These are phyloP conservation scores for Mylabris sibirica DNA, from an alignment of 2,888 invertebrate species.

Conservation along the genomic window DNA sequence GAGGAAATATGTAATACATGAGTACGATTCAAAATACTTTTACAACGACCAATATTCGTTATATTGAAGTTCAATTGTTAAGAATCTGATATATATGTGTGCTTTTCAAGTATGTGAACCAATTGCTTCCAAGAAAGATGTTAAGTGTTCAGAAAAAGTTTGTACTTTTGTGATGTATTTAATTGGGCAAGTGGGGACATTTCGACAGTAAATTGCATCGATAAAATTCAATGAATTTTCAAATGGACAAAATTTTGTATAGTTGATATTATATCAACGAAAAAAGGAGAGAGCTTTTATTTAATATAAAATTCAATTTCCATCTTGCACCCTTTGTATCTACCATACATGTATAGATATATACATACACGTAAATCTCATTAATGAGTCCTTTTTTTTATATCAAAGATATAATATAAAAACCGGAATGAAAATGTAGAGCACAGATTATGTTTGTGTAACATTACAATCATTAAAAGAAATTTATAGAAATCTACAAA, in stretches of 20 bases:
- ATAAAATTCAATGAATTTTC: conserved; percentile 8
- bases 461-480: background rate
- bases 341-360: too few relatives aligned
- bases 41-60: conserved; percentile 30
- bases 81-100: background rate
- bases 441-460: background rate
- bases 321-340: background rate
- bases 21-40: background rate
- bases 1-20: conserved; percentile 31
- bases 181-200: background rate
- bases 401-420: conserved; percentile 2
- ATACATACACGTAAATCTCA: background rate
- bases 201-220: conserved; percentile 3
- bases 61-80: conserved; percentile 32
- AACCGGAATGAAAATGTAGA: background rate
- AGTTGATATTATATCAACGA: background rate
- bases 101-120: background rate
- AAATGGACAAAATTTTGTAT: background rate
- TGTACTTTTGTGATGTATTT: background rate
- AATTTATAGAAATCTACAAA: conserved; percentile 6
- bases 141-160: conserved; percentile 2
- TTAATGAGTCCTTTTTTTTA: conserved; percentile 9
- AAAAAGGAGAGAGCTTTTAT: background rate
- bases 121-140: background rate
- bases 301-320: background rate